Evolutionary conservation across 30 jellyfish, hydroid and myxozoan species (phyloP).

Genomic region (Hydractinia symbiolongicarpus): DNA sequence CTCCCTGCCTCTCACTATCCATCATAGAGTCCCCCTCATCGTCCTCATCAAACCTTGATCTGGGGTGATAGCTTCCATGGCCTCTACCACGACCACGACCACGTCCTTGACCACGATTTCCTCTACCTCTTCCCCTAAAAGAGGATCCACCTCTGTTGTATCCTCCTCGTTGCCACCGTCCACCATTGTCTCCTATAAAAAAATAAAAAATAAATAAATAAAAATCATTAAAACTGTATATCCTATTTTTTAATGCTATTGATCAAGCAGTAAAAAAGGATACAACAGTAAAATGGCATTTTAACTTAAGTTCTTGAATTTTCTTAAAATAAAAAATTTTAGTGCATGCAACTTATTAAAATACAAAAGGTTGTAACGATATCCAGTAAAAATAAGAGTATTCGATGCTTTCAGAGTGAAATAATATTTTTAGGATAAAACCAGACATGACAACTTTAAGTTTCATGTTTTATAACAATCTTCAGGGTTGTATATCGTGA

Average conservation of each 20-base stretch:
- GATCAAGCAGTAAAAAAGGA: no score
- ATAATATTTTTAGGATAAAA: no score
- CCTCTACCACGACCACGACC: conserved; percentile 36
- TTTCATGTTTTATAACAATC: no score
- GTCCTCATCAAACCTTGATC: conserved; percentile 44
- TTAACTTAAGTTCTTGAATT: no score
- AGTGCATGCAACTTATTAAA: no score
- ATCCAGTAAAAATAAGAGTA: no score
- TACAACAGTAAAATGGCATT: no score
- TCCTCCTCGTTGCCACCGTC: background rate
- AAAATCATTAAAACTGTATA: background rate
- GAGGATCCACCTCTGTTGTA: conserved; percentile 28
- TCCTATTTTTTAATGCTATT: background rate
- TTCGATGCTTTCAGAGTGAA: no score
- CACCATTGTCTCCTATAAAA: background rate
- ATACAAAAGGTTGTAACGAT: no score
- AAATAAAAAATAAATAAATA: background rate
- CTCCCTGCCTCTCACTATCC: conserved; percentile 24
- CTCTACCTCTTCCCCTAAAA: conserved; percentile 42
- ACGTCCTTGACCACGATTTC: conserved; percentile 31
- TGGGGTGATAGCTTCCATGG: conserved; percentile 30
- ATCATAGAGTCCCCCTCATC: conserved; percentile 57
- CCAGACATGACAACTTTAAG: no score
- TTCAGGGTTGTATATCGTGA: no score
- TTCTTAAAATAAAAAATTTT: no score